phyloP scores from a whole-genome alignment of 1,140 invertebrate species.

The Solenopsis fugax region DNA sequence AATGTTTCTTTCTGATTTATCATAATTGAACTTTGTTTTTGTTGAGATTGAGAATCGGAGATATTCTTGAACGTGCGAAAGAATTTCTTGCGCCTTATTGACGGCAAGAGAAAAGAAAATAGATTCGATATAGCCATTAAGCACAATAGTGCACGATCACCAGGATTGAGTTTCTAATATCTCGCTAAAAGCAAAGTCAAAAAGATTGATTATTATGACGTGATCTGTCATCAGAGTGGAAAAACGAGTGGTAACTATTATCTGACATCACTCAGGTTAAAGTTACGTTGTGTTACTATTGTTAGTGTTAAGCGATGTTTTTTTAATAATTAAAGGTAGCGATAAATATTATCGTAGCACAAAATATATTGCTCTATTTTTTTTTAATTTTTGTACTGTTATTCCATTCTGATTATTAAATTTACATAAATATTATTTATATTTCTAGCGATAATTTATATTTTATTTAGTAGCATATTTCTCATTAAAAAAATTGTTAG shows the following conservation, averaged over 20 bases:
- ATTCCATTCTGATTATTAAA: not conserved
- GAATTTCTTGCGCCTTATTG: conserved; percentile 39
- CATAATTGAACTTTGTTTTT: conserved; percentile 5
- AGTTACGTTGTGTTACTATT: conserved; percentile 14
- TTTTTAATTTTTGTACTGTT: not conserved
- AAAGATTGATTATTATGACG: conserved; percentile 66
- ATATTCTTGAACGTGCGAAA: conserved; percentile 32
- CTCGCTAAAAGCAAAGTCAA: conserved; percentile 62
- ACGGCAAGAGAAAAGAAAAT: conserved; percentile 11
- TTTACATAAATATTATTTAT: not conserved
- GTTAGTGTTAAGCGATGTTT: conserved; percentile 10
- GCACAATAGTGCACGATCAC: conserved; percentile 46
- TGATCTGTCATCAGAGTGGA: conserved; percentile 64
- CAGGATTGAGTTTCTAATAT: conserved; percentile 64
- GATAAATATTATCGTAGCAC: not conserved
- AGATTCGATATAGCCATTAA: conserved; percentile 52
- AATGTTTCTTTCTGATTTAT: not conserved
- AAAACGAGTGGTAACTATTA: conserved; percentile 52
- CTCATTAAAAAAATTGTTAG: not conserved
- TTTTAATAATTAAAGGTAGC: not conserved
- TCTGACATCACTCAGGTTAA: conserved; percentile 39
- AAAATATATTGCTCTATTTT: not conserved
- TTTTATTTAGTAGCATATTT: not conserved
- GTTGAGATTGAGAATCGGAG: not conserved
- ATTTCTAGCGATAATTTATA: not conserved